phyloP scores from a whole-genome alignment of 2,888 invertebrate species.

The Thymelicus acteon region DNA sequence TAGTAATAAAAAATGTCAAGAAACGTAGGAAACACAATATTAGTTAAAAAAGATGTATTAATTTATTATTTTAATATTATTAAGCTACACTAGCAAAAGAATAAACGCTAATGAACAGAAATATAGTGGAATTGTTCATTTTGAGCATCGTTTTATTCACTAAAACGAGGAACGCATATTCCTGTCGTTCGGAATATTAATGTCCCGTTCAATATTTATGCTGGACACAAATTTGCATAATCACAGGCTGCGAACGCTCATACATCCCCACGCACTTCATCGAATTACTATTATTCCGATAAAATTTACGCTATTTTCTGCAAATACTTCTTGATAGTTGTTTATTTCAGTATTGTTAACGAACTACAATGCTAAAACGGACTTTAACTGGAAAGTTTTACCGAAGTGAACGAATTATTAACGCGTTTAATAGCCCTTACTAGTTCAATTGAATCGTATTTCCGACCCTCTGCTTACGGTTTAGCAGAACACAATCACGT shows the following conservation, averaged over 20 bases:
- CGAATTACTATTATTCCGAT: conserved; percentile 76
- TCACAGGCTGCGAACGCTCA: conserved; percentile 74
- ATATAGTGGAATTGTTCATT: conserved; percentile 50
- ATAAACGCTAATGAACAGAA: conserved; percentile 48
- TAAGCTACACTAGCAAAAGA: conserved; percentile 35
- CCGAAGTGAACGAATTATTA: conserved; percentile 42
- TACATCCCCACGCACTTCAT: conserved; percentile 56
- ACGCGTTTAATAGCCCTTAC: conserved; percentile 43
- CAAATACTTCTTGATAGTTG: conserved; percentile 48
- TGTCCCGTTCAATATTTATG: conserved; percentile 84
- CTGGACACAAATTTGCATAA: conserved; percentile 82
- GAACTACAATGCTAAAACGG: conserved; percentile 43
- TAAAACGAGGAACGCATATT: conserved; percentile 79
- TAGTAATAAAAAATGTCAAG: too few species aligned
- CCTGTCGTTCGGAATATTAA: conserved; percentile 82
- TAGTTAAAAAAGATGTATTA: too few species aligned
- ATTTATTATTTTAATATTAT: neutral
- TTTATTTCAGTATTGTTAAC: conserved; percentile 45
- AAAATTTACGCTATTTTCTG: conserved; percentile 61
- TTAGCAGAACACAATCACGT: conserved; percentile 36
- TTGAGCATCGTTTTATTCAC: conserved; percentile 56
- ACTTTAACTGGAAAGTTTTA: conserved; percentile 42
- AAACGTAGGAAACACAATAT: too few species aligned
- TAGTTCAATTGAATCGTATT: conserved; percentile 43
- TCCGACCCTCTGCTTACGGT: conserved; percentile 43